Evolutionary conservation across 2,797 vertebrate genomes (phyloP).

Genomic region (Hyperoplus immaculatus): DNA sequence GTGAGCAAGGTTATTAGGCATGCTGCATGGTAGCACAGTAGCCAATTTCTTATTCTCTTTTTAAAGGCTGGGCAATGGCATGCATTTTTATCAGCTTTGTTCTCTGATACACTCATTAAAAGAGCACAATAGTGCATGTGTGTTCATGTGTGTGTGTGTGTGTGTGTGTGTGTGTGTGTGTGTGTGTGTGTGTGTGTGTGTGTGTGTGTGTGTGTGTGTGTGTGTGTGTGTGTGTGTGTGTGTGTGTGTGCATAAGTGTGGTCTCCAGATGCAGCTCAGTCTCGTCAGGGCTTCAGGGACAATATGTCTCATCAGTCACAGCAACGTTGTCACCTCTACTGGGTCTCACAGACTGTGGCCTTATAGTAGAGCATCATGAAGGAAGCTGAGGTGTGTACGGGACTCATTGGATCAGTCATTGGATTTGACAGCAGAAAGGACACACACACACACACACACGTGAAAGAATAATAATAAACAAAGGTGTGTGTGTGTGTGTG

Average conservation of each 20-base stretch:
- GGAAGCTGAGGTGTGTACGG: conserved; percentile 20
- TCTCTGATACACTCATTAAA: conserved; percentile 82
- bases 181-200: background rate
- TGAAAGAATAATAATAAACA: too few relatives aligned
- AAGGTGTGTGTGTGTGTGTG: conserved; percentile 43
- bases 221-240: conserved; percentile 21
- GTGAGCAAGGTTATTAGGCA: conserved; percentile 64
- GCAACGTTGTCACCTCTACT: conserved; percentile 37
- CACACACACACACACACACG: conserved; percentile 7
- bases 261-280: conserved; percentile 55
- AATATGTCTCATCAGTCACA: conserved; percentile 59
- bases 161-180: conserved; percentile 23
- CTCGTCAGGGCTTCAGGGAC: conserved; percentile 54
- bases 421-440: conserved; percentile 29
- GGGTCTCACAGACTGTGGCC: conserved; percentile 26
- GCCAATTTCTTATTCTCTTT: conserved; percentile 82
- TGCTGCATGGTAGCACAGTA: conserved; percentile 69
- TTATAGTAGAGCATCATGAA: background rate
- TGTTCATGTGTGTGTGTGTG: conserved; percentile 20
- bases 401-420: conserved; percentile 54
- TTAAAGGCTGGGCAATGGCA: conserved; percentile 71
- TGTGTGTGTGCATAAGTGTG: conserved; percentile 21
- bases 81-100: conserved; percentile 83
- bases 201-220: conserved; percentile 14
- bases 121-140: conserved; percentile 49